Base-by-base conservation (phyloP, 2,888 invertebrate species). In the Hydraecia micacea region DNA sequence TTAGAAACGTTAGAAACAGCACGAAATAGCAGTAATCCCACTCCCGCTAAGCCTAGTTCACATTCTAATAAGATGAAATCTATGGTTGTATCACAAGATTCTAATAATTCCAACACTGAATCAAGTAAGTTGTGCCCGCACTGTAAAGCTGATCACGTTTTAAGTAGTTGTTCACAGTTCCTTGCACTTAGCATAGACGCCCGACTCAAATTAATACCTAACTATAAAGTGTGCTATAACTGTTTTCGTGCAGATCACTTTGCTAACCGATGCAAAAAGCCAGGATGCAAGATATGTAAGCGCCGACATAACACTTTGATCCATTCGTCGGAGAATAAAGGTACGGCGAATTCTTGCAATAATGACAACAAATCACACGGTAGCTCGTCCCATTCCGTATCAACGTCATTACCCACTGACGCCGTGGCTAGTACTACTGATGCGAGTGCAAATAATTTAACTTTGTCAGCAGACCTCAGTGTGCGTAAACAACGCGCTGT, bases 271-370 rank as follows among this genome's bases (percentile, higher is more conserved):
- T 67, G 67, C 46, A 67, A 28, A 28, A 67, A 28, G 18, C 39
- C 58, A 11, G 70, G 70, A 58, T 55, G 36, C 52, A 68, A 52
- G 32, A 52, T 68, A 68, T 36, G 32, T 15, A 32, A 68, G 25
- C 32, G 52, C 68, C 36, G 15, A n/a, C 25, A 36, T n/a, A 69
- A 69, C 55, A n/a, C n/a, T 1, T 55, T 55, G 15, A 25, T 55
- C 1, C 25, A 55, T 69, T 55, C 36, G 3, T 69, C n/a, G 42
- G 66, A 66, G 15, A 66, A 42, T 4, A 66, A n/a, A 65, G 65
- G 39, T 36, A 36, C 36, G 3, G 21, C 21, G 32, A 63, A 63
- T 36, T 55, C 55, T 55, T 25, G 9, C 25, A 55, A 55, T 55
- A 55, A 55, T 46, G n/a, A n/a, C n/a, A n/a, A n/a, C n/a, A n/a